These are phyloP conservation scores for Lithophane leautieri DNA, from an alignment of 2,888 invertebrate species.

Conservation along the genomic window DNA sequence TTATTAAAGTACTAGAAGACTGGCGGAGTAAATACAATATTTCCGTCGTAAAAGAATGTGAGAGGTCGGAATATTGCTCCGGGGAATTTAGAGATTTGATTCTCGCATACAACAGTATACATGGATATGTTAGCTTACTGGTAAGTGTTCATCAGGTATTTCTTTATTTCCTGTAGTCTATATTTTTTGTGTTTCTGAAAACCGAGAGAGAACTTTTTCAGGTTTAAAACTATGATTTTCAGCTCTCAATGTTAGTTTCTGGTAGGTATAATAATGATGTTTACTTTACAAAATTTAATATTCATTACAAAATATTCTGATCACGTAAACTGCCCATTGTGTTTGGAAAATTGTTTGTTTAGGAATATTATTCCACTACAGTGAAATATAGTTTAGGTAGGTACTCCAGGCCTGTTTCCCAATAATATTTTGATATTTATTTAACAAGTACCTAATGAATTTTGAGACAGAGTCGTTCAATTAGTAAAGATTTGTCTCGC, in stretches of 20 bases:
- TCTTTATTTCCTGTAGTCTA: not conserved
- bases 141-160: constrained; percentile 86
- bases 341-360: constrained; percentile 25
- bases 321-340: constrained; percentile 4
- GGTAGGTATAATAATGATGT: not conserved
- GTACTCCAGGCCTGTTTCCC: not conserved
- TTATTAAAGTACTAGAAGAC: constrained; percentile 81
- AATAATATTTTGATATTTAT: constrained; percentile 6
- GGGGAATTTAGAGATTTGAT: constrained; percentile 91
- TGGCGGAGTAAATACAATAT: constrained; percentile 83
- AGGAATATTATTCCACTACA: constrained; percentile 22
- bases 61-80: constrained; percentile 89
- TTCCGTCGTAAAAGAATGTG: constrained; percentile 83
- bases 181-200: not conserved
- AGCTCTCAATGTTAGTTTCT: not conserved
- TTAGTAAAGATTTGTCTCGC: constrained; percentile 14
- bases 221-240: not conserved
- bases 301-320: constrained; percentile 22
- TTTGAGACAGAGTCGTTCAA: not conserved
- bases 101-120: constrained; percentile 92
- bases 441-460: not conserved
- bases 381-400: constrained; percentile 7
- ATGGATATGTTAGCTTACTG: constrained; percentile 95
- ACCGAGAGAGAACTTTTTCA: not conserved
- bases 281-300: not conserved